Evolutionary conservation across 2,888 invertebrate genomes (phyloP), one percentile per base, ranked within the genome.

Genomic region (Plebejus argus): DNA sequence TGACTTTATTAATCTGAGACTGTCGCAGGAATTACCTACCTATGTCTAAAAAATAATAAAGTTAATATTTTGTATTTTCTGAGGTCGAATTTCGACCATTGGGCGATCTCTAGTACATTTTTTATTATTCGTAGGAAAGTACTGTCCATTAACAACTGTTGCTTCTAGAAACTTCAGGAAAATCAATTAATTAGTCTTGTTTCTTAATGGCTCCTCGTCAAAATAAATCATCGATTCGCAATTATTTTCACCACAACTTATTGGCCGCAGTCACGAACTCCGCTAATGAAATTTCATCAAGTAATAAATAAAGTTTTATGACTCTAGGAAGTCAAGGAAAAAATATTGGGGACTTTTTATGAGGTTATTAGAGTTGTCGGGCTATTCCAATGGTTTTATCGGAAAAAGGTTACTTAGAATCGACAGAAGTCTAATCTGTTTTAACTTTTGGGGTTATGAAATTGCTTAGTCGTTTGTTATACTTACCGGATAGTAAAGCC

Each of bases 291-390:
- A 66, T 66, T 66, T 66, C 66, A 66, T 66, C 66, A 66, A 66
- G 66, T 66, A 66, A 66, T 66, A 66, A 66, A 66, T 66, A 28
- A 66, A 66, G 28, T 66, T 66, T 66, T 33, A 66, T 33, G 66
- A 28, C 66, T 33, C 28, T 33, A 28, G 66, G 12, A 66, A 66
- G 66, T 66, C 28, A 18, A 12, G 28, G 28, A 61, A 66, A 53
- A 66, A 66, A 33, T 66, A 66, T 66, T 66, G 66, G 66, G 28
- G 12, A 28, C 12, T 33, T 66, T 66, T 66, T 66, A 28, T 66
- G 66, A 33, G 28, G 66, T 28, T 33, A 66, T 66, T 12, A 66
- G 66, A 28, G 12, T 33, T 66, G 15, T 66, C 66, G 28, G 66
- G 18, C 66, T 28, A 18, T 66, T 28, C 23, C 23, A 66, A 66